A percentile compares a stretch with the other conserved stretches of the same genome.
phyloP scores from a whole-genome alignment of 2,113 vertebrate species.

The Poeciliopsis retropinna region DNA sequence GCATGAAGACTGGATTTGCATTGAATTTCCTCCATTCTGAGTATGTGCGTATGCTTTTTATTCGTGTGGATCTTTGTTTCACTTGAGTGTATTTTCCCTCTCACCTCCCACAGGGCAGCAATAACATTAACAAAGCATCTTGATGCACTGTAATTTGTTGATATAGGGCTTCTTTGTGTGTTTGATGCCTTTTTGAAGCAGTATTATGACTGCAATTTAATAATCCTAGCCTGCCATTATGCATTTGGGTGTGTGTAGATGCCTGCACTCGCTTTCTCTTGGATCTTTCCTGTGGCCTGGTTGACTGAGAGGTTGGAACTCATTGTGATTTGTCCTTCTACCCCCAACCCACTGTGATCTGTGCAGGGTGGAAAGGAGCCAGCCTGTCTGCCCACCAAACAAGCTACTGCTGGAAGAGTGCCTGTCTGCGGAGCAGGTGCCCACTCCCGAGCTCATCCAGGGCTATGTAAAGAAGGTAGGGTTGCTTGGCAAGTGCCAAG shows the following conservation, averaged over 20 bases:
- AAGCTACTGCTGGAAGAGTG: slow-evolving; percentile 89
- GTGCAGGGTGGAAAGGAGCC: slow-evolving; percentile 77
- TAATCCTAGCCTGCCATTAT: slow-evolving; percentile 17
- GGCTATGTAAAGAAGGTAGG: slow-evolving; percentile 95
- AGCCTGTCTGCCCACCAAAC: slow-evolving; percentile 78
- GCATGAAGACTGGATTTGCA: slow-evolving; percentile 44
- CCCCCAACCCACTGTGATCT: slow-evolving; percentile 21
- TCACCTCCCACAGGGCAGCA: slow-evolving; percentile 43
- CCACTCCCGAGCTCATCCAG: slow-evolving; percentile 88
- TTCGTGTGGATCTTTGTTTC: slow-evolving; percentile 48
- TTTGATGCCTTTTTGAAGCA: slow-evolving; percentile 7
- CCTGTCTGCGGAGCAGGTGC: slow-evolving; percentile 84
- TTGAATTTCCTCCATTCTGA: slow-evolving; percentile 53
- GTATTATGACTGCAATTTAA: slow-evolving; percentile 24
- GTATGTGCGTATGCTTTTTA: slow-evolving; percentile 38
- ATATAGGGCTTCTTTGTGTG: slow-evolving; percentile 36
- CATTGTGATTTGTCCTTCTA: slow-evolving; percentile 28
- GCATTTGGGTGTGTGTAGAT: slow-evolving; percentile 19
- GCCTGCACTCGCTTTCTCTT: slow-evolving; percentile 1
- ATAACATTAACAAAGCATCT: slow-evolving; percentile 50
- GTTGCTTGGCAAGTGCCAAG: slow-evolving; percentile 17
- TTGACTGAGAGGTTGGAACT: slow-evolving; percentile 33
- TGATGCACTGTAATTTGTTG: slow-evolving; percentile 42
- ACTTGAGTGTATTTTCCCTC: slow-evolving; percentile 45
- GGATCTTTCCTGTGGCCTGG: slow-evolving; percentile 16